phyloP scores from a whole-genome alignment of 2,113 vertebrate genomes.

The Columba livia region DNA sequence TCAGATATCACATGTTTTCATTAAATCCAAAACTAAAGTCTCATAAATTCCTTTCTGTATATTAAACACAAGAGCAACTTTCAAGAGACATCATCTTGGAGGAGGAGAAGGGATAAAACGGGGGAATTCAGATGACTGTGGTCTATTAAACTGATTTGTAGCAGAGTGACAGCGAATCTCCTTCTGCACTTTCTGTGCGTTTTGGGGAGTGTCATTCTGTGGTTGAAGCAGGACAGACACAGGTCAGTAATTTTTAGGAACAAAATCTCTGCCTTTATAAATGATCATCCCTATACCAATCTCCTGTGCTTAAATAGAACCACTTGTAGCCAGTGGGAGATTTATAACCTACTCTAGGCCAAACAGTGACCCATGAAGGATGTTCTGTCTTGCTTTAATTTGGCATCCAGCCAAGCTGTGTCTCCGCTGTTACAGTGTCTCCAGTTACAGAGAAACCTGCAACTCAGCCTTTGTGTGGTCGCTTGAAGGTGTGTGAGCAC shows the following conservation, averaged over 20 bases:
- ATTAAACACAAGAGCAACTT: neutral
- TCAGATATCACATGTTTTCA: neutral
- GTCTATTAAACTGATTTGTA: constrained; percentile 40
- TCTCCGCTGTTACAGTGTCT: constrained; percentile 27
- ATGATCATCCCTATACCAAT: constrained; percentile 51
- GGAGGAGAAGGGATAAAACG: neutral
- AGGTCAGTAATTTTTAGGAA: constrained; percentile 46
- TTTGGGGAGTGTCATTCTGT: neutral
- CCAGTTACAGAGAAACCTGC: constrained; percentile 7
- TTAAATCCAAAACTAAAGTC: neutral
- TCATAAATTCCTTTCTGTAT: neutral
- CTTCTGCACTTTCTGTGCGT: constrained; percentile 17
- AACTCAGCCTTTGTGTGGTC: neutral
- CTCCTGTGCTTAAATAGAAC: constrained; percentile 49
- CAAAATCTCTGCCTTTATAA: constrained; percentile 37
- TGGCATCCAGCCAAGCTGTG: constrained; percentile 23
- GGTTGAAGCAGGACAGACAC: constrained; percentile 15
- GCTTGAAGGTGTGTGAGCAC: neutral
- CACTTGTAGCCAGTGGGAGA: constrained; percentile 40
- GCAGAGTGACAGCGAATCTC: neutral
- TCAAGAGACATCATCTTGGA: constrained; percentile 1
- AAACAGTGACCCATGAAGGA: constrained; percentile 63
- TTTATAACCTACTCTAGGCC: constrained; percentile 55
- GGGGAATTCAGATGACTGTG: neutral
- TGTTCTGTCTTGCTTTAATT: constrained; percentile 46